Evolutionary conservation across 2,113 vertebrate genomes (phyloP), one percentile per base, ranked within the genome.

Genomic region (Sphaerodactylus townsendi): DNA sequence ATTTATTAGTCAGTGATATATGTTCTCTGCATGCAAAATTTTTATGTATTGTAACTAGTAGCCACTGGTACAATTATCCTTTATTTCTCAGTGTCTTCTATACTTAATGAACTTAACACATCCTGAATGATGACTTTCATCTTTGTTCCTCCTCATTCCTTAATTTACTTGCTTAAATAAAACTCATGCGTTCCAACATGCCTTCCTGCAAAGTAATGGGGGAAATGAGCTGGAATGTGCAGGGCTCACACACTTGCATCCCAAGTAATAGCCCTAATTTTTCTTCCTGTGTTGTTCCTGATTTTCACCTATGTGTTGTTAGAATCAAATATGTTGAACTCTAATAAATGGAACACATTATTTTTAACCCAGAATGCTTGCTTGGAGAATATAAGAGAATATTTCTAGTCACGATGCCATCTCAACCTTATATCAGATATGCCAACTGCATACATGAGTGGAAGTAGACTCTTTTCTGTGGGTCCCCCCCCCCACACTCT

Each of bases 271-370:
- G 86, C 64, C 79, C 56, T 68, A 85, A 72, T 76, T 90, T 93
- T 89, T 87, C 75, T 86, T 85, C 73, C 21, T 78, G 79, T 35
- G 44, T 41, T 83, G 84, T 84, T 84, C 89, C 82, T 91, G 89
- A 78, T 92, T 90, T 91, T 89, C 89, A 93, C 53, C 77, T 83
- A 85, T 77, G 84, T 79, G 73, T 90, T 92, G 87, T 89, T 80
- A 90, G 86, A 87, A 91, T 62, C 83, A 82, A 62, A 85, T 84
- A 56, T 85, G 70, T 56, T 59, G 41, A 56, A n/a, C 41, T 84
- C 75, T 50, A 85, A 86, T 81, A 86, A 86, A 88, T 77, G 79
- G 59, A 72, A 39, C 28, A 44, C 11, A 80, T 62, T 62, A 62
- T 62, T 62, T 79, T 28, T 59, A 72, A 39, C 50, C 62, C 48